These are phyloP conservation scores for Acronicta psi DNA, from an alignment of 2,888 invertebrate species.

Conservation along the genomic window DNA sequence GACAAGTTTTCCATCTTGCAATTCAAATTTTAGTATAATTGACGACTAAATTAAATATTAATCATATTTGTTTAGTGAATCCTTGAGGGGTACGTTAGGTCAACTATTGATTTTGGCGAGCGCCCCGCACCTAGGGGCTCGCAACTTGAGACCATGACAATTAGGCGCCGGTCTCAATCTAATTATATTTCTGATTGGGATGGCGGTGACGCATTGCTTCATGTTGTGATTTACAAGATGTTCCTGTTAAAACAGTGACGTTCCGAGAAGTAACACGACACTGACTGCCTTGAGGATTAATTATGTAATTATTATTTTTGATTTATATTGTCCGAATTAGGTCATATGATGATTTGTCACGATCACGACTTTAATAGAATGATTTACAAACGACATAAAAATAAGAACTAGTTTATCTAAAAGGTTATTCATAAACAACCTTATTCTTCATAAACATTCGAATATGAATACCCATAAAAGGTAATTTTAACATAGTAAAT, in stretches of 20 bases:
- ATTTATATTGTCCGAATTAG: constrained; percentile 37
- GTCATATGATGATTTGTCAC: constrained; percentile 18
- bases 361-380: constrained; percentile 18
- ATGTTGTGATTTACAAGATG: constrained; percentile 59
- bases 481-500: no score
- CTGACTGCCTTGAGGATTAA: constrained; percentile 27
- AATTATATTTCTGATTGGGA: constrained; percentile 88
- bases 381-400: constrained; percentile 26
- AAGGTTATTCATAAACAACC: no score
- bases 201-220: constrained; percentile 64
- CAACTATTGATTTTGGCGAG: constrained; percentile 81
- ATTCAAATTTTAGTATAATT: neutral
- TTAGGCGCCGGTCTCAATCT: constrained; percentile 84
- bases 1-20: neutral
- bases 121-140: constrained; percentile 70
- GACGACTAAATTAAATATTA: constrained; percentile 57
- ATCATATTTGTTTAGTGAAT: constrained; percentile 67
- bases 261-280: constrained; percentile 29
- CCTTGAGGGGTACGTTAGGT: constrained; percentile 72
- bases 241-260: constrained; percentile 11
- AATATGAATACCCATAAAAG: no score
- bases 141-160: constrained; percentile 87
- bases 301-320: constrained; percentile 33
- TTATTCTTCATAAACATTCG: no score
- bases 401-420: constrained; percentile 2